Percentiles rank a stretch among this genome's conserved stretches.
Evolutionary conservation across 1,140 invertebrate genomes (phyloP).

Genomic region (Macrocentrus cingulum): DNA sequence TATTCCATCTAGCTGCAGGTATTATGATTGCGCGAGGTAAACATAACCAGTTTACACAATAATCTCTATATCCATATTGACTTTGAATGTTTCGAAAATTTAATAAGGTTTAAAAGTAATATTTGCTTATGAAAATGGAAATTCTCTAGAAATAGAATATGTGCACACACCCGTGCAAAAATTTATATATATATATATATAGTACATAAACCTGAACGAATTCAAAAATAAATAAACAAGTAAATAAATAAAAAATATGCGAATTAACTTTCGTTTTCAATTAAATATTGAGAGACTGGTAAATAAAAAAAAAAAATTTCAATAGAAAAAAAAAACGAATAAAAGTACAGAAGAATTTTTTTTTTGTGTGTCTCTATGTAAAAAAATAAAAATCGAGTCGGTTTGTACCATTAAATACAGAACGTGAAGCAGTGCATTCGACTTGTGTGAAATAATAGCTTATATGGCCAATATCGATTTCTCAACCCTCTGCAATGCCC

Average conservation of each 20-base stretch:
- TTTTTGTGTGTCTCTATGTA: conserved; percentile 1
- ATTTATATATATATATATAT: too few relatives aligned
- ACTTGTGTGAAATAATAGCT: conserved; percentile 28
- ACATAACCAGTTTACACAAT: conserved; percentile 16
- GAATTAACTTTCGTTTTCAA: conserved; percentile 8
- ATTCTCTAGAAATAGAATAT: neutral
- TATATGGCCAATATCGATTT: conserved; percentile 24
- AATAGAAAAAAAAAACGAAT: neutral
- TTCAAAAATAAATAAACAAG: neutral
- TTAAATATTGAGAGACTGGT: conserved; percentile 10
- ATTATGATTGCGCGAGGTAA: conserved; percentile 23
- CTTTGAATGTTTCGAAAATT: conserved; percentile 19
- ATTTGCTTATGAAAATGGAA: conserved; percentile 12
- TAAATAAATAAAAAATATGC: too few relatives aligned
- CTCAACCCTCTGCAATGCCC: conserved; percentile 12
- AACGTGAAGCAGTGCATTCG: conserved; percentile 18
- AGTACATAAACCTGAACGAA: neutral
- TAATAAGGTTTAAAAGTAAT: conserved; percentile 16
- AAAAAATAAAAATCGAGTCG: conserved; percentile 7
- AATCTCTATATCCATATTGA: conserved; percentile 23
- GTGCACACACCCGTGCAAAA: too few relatives aligned
- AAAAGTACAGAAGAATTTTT: neutral
- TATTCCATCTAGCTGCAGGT: conserved; percentile 1
- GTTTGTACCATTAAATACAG: conserved; percentile 18
- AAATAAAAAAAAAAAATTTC: neutral